Base-by-base conservation (phyloP, 1,140 invertebrate species). In the Psix sp. region DNA sequence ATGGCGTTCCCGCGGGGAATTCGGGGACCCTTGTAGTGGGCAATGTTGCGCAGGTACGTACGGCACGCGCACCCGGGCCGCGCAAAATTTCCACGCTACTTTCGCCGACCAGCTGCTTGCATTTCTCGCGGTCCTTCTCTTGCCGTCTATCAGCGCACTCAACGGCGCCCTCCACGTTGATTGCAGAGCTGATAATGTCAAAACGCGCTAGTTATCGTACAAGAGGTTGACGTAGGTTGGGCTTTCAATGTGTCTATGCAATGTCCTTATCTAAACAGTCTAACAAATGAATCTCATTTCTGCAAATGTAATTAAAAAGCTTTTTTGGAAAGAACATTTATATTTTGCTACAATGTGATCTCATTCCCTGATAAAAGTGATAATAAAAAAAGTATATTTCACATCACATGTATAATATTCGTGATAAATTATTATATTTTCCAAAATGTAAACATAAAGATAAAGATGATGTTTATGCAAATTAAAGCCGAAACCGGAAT, bases 161-260 rank as follows among this genome's bases (percentile, higher is more conserved):
- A 31, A 31, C 18, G 36, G 15, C 20, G 9, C 9, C 20, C 13
- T 17, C n/a, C 16, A 43, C 33, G 33, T 3, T 31, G 42, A 60
- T 39, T 13, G 17, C 24, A 11, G 43, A 10, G 20, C 43, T 31
- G 56, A 39, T 46, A 48, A 48, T 45, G 57, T 48, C 13, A 11
- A 31, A 33, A 49, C 14, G 33, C 15, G 57, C 29, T 18, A 49
- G 36, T 52, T 52, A 43, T 52, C 39, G 46, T 6, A 20, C 21
- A 9, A 11, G 10, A 5, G 2, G 24, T 63, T 63, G 59, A 26
- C 59, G 46, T 52, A 63, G 59, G 59, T 63, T 49, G 52, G 36
- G 59, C 29, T 36, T 45, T 21, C 13, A 60, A 14, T 46, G 54
- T 16, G 35, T 52, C 21, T 39, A 39, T 26, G 54, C 33, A 39